Base-by-base conservation (phyloP, 2,888 invertebrate genomes). In the Scaptodrosophila latifasciaeformis region DNA sequence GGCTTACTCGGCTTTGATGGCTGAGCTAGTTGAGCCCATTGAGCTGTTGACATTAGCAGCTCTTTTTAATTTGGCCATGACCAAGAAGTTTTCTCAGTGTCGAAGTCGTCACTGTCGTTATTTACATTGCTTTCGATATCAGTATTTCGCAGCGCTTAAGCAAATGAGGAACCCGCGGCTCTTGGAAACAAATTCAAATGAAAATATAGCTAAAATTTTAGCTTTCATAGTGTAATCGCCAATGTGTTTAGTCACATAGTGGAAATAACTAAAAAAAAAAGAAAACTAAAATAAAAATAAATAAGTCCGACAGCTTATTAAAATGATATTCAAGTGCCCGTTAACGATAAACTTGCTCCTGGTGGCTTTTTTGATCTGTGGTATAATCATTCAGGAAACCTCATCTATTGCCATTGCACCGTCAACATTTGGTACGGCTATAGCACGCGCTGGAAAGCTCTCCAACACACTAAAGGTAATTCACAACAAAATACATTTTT, bases 391-490 rank as follows among this genome's bases (percentile, higher is more conserved):
- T n/a, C 19, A 63, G 37, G 67, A 79, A 54, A 54, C 74, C 46
- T 40, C 54, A 2, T 59, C 82, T 46, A 82, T 86, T 54, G 86
- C 86, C 49, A 85, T 86, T 50, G 86, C 86, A n/a, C 86, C 86
- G 30, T 84, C 86, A 18, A 86, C 86, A 29, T 85, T 86, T 67
- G 86, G 86, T 44, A 86, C 85, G 27, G 85, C 86, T n/a, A 82
- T 86, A 30, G 85, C 85, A 1, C 75, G 85, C 62, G 86, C 86
- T 52, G 86, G 86, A 12, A 85, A 85, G 70, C 54, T 86, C 42
- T 86, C 86, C 39, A 86, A 86, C 59, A 76, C 83, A 37, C 71
- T 86, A 57, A 86, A 86, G 84, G 86, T 86, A 62, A 82, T 85
- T 82, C 31, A 27, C 12, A 37, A 55, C 27, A 27, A 44, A 53